Evolutionary conservation across 2,113 vertebrate genomes (phyloP).

Genomic region (Phalacrocorax aristotelis): DNA sequence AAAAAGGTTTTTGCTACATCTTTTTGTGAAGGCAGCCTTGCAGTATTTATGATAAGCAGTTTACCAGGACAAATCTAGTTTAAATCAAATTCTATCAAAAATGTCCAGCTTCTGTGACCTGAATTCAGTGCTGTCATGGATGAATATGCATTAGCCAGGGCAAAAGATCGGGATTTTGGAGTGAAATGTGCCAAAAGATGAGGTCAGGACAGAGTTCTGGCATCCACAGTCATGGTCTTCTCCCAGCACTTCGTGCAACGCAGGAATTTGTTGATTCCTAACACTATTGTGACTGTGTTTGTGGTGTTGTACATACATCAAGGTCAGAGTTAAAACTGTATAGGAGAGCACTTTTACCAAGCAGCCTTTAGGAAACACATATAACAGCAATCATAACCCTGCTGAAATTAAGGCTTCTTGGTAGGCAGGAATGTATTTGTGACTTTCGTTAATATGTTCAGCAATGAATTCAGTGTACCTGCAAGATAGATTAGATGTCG

Average conservation of each 20-base stretch:
- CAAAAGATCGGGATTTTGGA: background rate
- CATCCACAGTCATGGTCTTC: background rate
- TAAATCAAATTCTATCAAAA: background rate
- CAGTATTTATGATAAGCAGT: background rate
- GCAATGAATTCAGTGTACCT: background rate
- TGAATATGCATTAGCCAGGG: background rate
- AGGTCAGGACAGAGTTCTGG: background rate
- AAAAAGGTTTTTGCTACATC: background rate
- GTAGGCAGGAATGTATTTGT: background rate
- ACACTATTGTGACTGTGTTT: background rate
- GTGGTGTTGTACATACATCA: fast-evolving
- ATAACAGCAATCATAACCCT: background rate
- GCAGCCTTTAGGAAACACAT: background rate
- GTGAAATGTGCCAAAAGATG: background rate
- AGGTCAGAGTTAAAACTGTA: background rate
- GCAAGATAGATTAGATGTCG: background rate
- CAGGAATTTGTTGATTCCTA: background rate
- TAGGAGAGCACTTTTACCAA: background rate
- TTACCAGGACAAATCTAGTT: background rate
- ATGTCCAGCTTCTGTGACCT: background rate
- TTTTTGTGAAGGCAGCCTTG: background rate
- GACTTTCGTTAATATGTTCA: background rate
- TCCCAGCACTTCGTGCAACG: no score
- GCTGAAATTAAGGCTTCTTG: background rate
- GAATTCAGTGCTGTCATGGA: background rate